Evolutionary conservation across 1,140 invertebrate species (phyloP).

Genomic region (Tenebrio molitor): DNA sequence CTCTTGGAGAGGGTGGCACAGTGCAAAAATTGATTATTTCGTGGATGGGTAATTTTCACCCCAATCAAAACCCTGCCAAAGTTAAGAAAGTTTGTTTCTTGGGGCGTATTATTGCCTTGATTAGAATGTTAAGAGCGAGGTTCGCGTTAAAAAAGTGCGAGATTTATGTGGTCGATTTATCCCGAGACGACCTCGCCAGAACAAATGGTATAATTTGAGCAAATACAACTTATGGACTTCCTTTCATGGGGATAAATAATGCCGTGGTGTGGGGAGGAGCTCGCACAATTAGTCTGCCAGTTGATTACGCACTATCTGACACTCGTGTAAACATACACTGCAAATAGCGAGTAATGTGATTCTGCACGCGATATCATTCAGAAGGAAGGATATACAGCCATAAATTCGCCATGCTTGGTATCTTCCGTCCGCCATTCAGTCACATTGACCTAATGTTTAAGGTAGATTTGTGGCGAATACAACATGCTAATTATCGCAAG

Average conservation of each 20-base stretch:
- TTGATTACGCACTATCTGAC: constrained; percentile 51
- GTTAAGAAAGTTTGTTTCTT: not conserved
- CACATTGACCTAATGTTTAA: constrained; percentile 48
- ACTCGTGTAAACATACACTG: constrained; percentile 49
- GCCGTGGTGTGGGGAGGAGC: not conserved
- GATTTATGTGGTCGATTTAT: constrained; percentile 9
- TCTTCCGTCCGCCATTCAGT: constrained; percentile 46
- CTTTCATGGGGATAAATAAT: constrained; percentile 2
- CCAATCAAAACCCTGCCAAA: not conserved
- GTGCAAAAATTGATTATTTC: not conserved
- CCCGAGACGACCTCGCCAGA: constrained; percentile 5
- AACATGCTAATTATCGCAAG: constrained; percentile 51
- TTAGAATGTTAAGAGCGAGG: constrained; percentile 23
- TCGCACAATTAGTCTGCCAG: constrained; percentile 43
- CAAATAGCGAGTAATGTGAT: constrained; percentile 49
- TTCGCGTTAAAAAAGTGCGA: not conserved
- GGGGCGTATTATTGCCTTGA: not conserved
- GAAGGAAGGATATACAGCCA: constrained; percentile 52
- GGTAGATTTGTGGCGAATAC: constrained; percentile 44
- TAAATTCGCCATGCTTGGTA: constrained; percentile 53
- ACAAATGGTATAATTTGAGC: constrained; percentile 30
- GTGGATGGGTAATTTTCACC: not conserved
- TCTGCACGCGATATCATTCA: constrained; percentile 53
- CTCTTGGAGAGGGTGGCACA: too few species aligned
- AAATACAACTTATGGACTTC: constrained; percentile 20